phyloP scores from a whole-genome alignment of 2,797 vertebrate genomes.

The Aeoliscus strigatus region DNA sequence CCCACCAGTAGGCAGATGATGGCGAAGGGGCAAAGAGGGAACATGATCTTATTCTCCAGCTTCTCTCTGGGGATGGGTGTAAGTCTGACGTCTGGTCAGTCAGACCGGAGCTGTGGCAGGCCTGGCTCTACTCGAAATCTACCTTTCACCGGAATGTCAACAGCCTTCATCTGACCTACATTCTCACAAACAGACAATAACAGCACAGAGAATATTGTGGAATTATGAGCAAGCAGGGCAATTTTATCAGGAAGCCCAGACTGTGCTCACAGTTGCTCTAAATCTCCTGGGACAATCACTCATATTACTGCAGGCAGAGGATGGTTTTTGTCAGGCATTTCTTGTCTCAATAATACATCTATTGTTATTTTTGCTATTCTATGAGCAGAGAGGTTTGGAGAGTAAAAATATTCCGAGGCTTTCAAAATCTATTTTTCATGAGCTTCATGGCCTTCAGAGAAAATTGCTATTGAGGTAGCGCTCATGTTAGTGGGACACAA shows the following conservation, averaged over 20 bases:
- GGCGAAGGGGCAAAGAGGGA: slow-evolving; percentile 4
- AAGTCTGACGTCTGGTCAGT: slow-evolving; percentile 25
- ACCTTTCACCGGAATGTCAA: slow-evolving; percentile 54
- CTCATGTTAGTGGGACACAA: slow-evolving; percentile 49
- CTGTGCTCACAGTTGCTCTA: slow-evolving; percentile 42
- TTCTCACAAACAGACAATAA: slow-evolving; percentile 51
- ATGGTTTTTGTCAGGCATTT: slow-evolving; percentile 58
- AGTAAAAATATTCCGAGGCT: slow-evolving; percentile 55
- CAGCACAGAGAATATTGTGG: slow-evolving; percentile 55
- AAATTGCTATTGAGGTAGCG: slow-evolving; percentile 37
- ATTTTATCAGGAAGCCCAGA: slow-evolving; percentile 42
- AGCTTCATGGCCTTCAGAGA: slow-evolving; percentile 46
- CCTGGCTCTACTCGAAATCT: slow-evolving; percentile 40
- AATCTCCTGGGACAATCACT: slow-evolving; percentile 55
- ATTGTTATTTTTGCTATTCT: slow-evolving; percentile 53
- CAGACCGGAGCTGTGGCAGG: slow-evolving; percentile 30
- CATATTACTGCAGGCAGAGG: slow-evolving; percentile 51
- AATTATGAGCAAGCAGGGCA: slow-evolving; percentile 62
- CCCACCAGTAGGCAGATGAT: slow-evolving; percentile 5
- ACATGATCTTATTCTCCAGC: slow-evolving; percentile 10
- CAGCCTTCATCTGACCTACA: slow-evolving; percentile 67
- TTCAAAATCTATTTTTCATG: slow-evolving; percentile 61
- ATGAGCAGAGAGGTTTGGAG: slow-evolving; percentile 35
- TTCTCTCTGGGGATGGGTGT: slow-evolving; percentile 21
- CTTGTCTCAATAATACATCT: slow-evolving; percentile 56